phyloP scores from a whole-genome alignment of 2,797 vertebrate genomes.

The Emydoidea blandingii region DNA sequence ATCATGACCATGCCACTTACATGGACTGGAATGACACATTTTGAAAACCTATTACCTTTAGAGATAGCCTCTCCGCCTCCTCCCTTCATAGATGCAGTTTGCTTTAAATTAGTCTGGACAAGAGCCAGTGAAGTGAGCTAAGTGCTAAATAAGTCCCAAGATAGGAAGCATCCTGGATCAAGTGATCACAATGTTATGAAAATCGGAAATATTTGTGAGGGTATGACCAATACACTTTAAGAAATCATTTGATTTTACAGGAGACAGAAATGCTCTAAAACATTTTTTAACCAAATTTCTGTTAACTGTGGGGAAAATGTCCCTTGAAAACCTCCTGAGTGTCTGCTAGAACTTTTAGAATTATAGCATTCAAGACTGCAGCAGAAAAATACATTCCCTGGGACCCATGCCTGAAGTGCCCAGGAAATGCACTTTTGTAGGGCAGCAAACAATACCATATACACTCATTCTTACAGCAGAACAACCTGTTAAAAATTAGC shows the following conservation, averaged over 20 bases:
- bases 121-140: background rate
- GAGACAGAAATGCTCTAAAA: background rate
- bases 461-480: background rate
- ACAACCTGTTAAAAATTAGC: background rate
- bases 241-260: background rate
- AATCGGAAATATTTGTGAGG: background rate
- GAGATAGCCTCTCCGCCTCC: background rate
- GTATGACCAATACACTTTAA: background rate
- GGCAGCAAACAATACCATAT: background rate
- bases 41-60: background rate
- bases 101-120: constrained; percentile 26
- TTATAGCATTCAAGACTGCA: background rate
- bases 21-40: background rate
- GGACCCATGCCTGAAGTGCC: background rate
- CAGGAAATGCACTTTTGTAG: background rate
- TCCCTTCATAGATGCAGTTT: background rate
- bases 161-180: background rate
- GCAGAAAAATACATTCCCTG: background rate
- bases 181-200: background rate
- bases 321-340: background rate
- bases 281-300: background rate
- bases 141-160: background rate
- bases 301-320: background rate
- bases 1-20: background rate
- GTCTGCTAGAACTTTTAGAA: background rate